phyloP scores from a whole-genome alignment of 2,113 vertebrate genomes.

The Xenus cinereus region DNA sequence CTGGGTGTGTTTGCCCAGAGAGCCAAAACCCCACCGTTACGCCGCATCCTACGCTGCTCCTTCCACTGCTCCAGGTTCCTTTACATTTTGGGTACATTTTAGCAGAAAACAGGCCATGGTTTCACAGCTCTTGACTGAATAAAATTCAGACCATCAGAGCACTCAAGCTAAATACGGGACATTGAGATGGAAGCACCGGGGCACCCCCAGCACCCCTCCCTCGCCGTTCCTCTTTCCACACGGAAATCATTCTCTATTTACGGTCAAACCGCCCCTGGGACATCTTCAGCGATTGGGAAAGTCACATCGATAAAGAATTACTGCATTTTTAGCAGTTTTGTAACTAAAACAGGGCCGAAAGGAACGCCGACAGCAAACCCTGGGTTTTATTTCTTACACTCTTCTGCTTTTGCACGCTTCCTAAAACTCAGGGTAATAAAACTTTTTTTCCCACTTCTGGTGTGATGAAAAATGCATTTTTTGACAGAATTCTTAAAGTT shows the following conservation, averaged over 20 bases:
- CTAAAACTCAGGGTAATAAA: neutral
- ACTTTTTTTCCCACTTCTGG: neutral
- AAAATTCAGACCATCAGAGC: neutral
- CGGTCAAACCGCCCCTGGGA: neutral
- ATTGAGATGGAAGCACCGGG: rapidly evolving
- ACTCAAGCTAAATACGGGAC: neutral
- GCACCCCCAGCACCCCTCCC: neutral
- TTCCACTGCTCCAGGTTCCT: neutral
- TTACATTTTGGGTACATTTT: neutral
- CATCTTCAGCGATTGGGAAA: neutral
- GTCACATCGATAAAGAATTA: neutral
- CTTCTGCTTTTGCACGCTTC: neutral
- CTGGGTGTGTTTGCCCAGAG: rapidly evolving
- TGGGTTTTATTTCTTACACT: neutral
- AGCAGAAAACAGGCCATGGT: neutral
- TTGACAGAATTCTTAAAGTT: neutral
- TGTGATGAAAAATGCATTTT: neutral
- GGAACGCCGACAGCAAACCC: neutral
- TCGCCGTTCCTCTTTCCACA: neutral
- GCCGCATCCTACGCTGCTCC: rapidly evolving
- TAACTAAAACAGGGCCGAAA: neutral
- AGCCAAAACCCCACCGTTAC: rapidly evolving
- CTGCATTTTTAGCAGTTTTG: neutral
- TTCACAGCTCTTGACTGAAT: neutral
- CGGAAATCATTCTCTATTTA: neutral